Evolutionary conservation across 2,113 vertebrate species (phyloP), one percentile per base, ranked within the genome.

Genomic region (Lampris incognitus): DNA sequence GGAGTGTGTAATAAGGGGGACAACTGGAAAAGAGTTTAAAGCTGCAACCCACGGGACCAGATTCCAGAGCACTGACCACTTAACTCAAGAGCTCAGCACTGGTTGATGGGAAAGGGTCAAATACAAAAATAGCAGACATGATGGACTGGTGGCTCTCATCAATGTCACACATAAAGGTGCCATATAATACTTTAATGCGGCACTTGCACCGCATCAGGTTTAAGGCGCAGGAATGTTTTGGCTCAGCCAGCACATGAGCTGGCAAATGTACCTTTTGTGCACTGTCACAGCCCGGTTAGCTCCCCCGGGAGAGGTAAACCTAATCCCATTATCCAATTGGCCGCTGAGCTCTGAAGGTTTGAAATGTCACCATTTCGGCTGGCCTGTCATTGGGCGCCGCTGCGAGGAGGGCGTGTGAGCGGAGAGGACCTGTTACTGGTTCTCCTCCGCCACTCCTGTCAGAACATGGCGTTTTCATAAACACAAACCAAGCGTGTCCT

Each of bases 391-490:
- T 66, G 75, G 79, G 78, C 79, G 74, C 61, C 10, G 9, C 62
- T 66, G 65, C 36, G 10, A 69, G 59, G 75, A 84, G 85, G 85
- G 88, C 75, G 87, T 90, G 86, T 84, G 11, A 61, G 79, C 69
- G 74, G 76, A 73, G 77, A 39, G 41, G 82, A 79, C 68, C 66
- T 58, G 71, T 87, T 81, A 92, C 88, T 87, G 85, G 87, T 88
- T 76, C 77, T 69, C 64, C 50, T 40, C 77, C 48, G 72, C 78
- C 64, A 73, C 84, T 79, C 67, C 78, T 87, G 86, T 93, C 91
- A 92, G 67, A 87, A 78, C 72, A 56, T 37, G 69, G 75, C 72
- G 80, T 84, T 88, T 86, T 83, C 67, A 85, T 67, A 84, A 88
- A 86, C 78, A 76, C 61, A 50, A 79, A 73, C 62, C 63, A 80